phyloP scores from a whole-genome alignment of 92 coral and sea anemone genomes.

The Umimayanthus kanabou region DNA sequence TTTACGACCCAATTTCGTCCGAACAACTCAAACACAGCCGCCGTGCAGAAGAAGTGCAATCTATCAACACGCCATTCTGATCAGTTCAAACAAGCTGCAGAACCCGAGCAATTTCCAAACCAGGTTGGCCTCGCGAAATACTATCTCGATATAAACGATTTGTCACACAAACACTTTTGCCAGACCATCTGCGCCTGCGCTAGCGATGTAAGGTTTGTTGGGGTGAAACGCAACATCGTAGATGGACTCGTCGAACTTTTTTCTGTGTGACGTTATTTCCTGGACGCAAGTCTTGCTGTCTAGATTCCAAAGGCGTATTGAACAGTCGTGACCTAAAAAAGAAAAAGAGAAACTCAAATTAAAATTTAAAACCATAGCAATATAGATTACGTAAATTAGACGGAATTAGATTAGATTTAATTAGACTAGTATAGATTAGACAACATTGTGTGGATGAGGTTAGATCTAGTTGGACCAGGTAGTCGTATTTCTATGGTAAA shows the following conservation, averaged over 20 bases:
- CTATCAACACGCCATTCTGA: neutral
- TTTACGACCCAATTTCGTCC: neutral
- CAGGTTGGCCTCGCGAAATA: neutral
- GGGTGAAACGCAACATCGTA: constrained; percentile 99
- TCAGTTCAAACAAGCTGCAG: neutral
- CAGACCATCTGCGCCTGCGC: constrained; percentile 99
- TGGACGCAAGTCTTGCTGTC: constrained; percentile 97
- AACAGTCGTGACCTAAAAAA: constrained; percentile 92
- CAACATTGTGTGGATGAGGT: too few relatives aligned
- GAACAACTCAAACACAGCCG: neutral
- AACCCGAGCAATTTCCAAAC: neutral
- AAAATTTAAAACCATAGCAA: too few relatives aligned
- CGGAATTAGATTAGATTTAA: too few relatives aligned
- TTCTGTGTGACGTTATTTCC: constrained; percentile 97
- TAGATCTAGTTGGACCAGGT: too few relatives aligned
- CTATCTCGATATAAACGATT: neutral
- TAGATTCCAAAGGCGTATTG: constrained; percentile 97
- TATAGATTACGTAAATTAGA: too few relatives aligned
- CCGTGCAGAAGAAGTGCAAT: constrained; percentile 2
- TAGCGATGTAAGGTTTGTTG: constrained; percentile 91
- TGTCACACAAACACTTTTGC: constrained; percentile 93
- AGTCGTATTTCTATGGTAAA: too few relatives aligned
- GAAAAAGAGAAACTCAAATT: neutral
- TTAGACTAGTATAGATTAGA: too few relatives aligned
- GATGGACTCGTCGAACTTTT: constrained; percentile 97